A percentile compares a stretch with the other conserved stretches of the same genome.
Conservation (phyloP, 2,888 invertebrate genomes). For the Ornithoptera alexandrae region DNA sequence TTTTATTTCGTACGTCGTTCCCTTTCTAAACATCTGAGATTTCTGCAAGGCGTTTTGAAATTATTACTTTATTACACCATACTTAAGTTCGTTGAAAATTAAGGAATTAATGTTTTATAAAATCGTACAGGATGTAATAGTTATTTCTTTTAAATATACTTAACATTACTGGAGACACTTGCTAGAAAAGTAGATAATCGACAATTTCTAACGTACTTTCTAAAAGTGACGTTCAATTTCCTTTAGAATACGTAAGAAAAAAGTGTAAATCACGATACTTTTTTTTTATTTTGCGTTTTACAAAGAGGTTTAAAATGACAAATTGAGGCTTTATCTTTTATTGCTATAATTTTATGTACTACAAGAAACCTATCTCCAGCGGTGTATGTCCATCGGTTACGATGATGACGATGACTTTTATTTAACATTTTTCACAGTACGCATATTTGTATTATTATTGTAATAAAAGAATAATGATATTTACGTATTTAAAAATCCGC, state of each 20-base stretch:
- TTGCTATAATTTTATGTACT: too few relatives aligned
- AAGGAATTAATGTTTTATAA: not conserved
- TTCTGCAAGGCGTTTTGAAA: slow-evolving; percentile 2
- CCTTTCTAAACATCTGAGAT: slow-evolving; percentile 13
- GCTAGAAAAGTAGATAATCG: slow-evolving; percentile 16
- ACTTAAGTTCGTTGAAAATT: not conserved
- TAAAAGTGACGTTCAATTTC: slow-evolving; percentile 7
- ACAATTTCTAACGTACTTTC: slow-evolving; percentile 17
- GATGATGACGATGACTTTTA: too few relatives aligned
- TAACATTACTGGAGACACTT: not conserved
- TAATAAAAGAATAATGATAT: too few relatives aligned
- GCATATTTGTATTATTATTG: too few relatives aligned
- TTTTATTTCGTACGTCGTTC: slow-evolving; percentile 1
- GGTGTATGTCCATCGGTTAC: too few relatives aligned
- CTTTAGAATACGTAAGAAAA: not conserved
- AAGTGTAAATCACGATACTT: not conserved
- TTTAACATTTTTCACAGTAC: too few relatives aligned
- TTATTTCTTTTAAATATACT: slow-evolving; percentile 9
- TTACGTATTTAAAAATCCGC: too few relatives aligned
- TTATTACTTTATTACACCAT: not conserved
- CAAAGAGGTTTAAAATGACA: not conserved
- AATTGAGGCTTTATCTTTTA: too few relatives aligned
- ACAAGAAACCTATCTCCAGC: too few relatives aligned
- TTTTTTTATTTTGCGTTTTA: not conserved
- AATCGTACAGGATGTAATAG: not conserved